Conservation (phyloP, 2,113 vertebrate genomes). For the Thinocorus orbignyianus region DNA sequence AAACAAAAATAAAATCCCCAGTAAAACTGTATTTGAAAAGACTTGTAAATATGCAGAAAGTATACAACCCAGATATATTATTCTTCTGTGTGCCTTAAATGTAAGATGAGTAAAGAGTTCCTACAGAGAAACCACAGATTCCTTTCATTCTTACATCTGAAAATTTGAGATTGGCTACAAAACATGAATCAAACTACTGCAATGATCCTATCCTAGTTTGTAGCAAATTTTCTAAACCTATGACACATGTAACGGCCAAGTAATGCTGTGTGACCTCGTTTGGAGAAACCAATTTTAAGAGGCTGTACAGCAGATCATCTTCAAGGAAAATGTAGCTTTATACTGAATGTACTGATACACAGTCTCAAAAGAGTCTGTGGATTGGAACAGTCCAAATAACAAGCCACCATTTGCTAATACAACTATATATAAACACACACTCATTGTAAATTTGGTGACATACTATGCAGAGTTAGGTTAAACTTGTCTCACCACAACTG, state of each 20-base stretch:
- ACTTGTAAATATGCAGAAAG: background rate
- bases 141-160: background rate
- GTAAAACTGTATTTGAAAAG: background rate
- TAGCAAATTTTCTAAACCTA: background rate
- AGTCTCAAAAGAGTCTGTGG: background rate
- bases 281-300: background rate
- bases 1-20: background rate
- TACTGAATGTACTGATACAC: fast-evolving
- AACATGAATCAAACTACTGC: background rate
- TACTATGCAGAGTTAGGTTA: background rate
- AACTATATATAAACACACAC: background rate
- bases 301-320: background rate
- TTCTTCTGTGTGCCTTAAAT: too few relatives aligned
- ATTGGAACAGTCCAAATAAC: background rate
- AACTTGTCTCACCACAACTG: background rate
- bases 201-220: background rate
- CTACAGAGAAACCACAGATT: background rate
- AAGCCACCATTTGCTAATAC: background rate
- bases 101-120: background rate
- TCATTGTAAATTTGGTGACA: too few relatives aligned
- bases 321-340: background rate
- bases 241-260: background rate
- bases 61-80: background rate
- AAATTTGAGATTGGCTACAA: background rate
- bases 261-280: background rate